Percentiles rank a stretch among this genome's conserved stretches.
phyloP scores from a whole-genome alignment of 92 coral and sea anemone genomes.

The Nematostella vectensis region DNA sequence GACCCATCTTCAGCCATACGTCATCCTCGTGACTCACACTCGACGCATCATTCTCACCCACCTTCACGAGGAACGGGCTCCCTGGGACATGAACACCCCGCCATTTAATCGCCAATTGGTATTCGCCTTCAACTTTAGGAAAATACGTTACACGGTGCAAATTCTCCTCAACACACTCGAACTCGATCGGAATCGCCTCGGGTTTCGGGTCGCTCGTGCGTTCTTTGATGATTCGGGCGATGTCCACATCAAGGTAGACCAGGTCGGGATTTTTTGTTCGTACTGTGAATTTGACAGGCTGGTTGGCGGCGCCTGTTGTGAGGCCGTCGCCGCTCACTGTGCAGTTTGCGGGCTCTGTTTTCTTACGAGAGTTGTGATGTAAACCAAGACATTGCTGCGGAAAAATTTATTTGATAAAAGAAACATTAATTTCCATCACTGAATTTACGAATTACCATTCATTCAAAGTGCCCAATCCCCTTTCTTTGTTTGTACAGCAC shows the following conservation, averaged over 20 bases:
- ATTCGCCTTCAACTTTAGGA: slow-evolving; percentile 63
- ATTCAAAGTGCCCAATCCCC: too few relatives aligned
- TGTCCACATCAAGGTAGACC: slow-evolving; percentile 61
- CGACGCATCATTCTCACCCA: slow-evolving; percentile 16
- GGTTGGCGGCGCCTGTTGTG: slow-evolving; percentile 36
- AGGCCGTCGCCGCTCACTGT: slow-evolving; percentile 77
- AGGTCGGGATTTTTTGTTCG: slow-evolving; percentile 72
- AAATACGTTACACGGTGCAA: slow-evolving; percentile 59
- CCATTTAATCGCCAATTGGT: slow-evolving; percentile 70
- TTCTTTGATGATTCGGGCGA: slow-evolving; percentile 47
- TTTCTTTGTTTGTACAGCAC: too few relatives aligned
- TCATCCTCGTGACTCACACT: slow-evolving; percentile 6
- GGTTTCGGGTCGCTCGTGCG: slow-evolving; percentile 29
- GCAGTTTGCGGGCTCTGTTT: slow-evolving; percentile 47
- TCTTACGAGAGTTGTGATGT: slow-evolving; percentile 24
- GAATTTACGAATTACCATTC: too few relatives aligned
- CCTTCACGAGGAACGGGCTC: slow-evolving; percentile 72
- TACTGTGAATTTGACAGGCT: slow-evolving; percentile 63
- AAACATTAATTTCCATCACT: too few relatives aligned
- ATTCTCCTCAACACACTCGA: slow-evolving; percentile 69
- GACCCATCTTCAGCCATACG: slow-evolving; percentile 22
- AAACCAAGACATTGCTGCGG: slow-evolving; percentile 67
- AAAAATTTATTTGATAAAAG: too few relatives aligned
- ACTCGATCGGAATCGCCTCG: slow-evolving; percentile 56
- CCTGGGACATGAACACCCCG: slow-evolving; percentile 75